A percentile compares a stretch with the other conserved stretches of the same genome.
These are phyloP conservation scores for Poecile atricapillus DNA, from an alignment of 2,113 vertebrate species.

Conservation along the genomic window DNA sequence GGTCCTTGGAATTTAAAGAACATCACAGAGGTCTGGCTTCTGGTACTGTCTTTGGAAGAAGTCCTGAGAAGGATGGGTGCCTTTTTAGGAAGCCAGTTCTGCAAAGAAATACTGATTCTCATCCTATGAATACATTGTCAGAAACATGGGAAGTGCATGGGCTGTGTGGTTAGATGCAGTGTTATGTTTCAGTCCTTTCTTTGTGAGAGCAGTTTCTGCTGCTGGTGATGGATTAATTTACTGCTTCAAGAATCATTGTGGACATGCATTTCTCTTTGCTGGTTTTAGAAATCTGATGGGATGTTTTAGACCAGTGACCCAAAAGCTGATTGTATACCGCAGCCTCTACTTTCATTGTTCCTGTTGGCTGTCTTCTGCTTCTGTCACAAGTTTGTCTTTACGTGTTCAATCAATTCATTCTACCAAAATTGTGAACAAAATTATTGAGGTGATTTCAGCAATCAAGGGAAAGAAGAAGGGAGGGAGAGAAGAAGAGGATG, in stretches of 20 bases:
- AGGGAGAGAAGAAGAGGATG: slow-evolving; percentile 16
- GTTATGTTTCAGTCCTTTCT: not conserved
- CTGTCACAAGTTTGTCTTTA: not conserved
- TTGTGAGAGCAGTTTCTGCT: not conserved
- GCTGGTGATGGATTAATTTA: not conserved
- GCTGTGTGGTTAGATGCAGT: not conserved
- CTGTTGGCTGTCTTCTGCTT: not conserved
- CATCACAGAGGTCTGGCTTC: not conserved
- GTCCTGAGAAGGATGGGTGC: not conserved
- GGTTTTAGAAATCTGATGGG: not conserved
- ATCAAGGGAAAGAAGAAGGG: not conserved
- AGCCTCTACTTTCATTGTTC: not conserved
- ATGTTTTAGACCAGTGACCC: not conserved
- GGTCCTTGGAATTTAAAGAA: not conserved
- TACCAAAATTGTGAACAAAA: slow-evolving; percentile 48
- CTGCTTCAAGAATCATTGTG: not conserved
- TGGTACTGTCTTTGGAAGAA: not conserved
- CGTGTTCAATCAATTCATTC: slow-evolving; percentile 54
- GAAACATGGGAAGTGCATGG: not conserved
- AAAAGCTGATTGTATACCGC: not conserved
- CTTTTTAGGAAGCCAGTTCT: not conserved
- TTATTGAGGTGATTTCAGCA: slow-evolving; percentile 56
- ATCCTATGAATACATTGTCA: not conserved
- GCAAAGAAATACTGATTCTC: not conserved
- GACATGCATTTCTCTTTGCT: not conserved